Conservation (phyloP, 2,113 vertebrate genomes). For the Pedetes capensis region DNA sequence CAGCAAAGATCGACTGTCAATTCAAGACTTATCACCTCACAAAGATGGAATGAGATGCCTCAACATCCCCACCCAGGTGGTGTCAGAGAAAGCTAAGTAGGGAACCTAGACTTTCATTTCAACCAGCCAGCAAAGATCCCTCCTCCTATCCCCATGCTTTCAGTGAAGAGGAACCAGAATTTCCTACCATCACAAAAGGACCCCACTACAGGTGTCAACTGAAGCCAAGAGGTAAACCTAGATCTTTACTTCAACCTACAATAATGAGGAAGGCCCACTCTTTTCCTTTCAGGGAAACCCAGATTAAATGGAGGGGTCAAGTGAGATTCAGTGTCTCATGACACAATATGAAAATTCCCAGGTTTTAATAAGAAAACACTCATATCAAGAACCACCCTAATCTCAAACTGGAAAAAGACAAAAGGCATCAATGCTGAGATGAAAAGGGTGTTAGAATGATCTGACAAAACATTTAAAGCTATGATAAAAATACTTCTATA, state of each 20-base stretch:
- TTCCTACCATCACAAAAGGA: background rate
- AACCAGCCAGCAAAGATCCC: background rate
- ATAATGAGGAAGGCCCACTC: background rate
- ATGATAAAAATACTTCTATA: background rate
- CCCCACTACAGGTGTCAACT: background rate
- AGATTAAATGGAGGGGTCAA: background rate
- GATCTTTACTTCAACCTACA: background rate
- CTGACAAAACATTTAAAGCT: background rate
- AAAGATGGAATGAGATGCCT: background rate
- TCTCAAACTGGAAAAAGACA: background rate
- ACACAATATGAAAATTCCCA: background rate
- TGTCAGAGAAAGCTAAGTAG: background rate
- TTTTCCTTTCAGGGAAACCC: background rate
- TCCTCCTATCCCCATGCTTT: background rate
- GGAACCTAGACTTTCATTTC: background rate
- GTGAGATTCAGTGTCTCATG: background rate
- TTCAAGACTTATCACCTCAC: background rate
- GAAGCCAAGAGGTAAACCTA: background rate
- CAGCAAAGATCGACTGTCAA: background rate
- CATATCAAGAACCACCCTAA: background rate
- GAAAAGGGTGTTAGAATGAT: background rate
- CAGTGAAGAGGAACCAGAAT: background rate
- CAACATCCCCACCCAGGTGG: background rate
- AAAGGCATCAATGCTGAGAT: background rate
- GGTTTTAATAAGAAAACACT: background rate